These are phyloP conservation scores for Podocnemis expansa DNA, from an alignment of 2,113 vertebrate species.

Conservation along the genomic window DNA sequence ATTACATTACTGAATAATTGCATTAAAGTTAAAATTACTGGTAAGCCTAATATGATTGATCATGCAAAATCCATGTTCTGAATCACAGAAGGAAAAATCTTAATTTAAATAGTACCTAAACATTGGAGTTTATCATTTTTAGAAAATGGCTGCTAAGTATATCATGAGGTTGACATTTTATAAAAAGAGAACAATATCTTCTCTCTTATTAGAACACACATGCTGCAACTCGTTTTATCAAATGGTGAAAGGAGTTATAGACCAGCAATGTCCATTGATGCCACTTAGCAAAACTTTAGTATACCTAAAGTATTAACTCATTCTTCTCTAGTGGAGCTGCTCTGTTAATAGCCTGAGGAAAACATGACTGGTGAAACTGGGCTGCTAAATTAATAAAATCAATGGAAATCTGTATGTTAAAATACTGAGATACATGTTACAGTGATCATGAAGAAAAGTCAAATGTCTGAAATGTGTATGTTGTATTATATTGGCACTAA, in stretches of 20 bases:
- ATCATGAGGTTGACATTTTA: background rate
- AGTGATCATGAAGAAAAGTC: background rate
- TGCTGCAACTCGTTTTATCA: background rate
- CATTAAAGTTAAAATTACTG: slow-evolving; percentile 13
- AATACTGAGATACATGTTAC: background rate
- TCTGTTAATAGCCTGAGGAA: background rate
- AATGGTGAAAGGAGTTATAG: background rate
- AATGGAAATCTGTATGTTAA: background rate
- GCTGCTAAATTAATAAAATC: background rate
- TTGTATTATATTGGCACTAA: slow-evolving; percentile 28
- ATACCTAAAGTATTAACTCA: background rate
- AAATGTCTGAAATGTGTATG: slow-evolving; percentile 14
- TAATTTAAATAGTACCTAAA: background rate
- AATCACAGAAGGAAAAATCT: background rate
- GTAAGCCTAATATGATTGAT: background rate
- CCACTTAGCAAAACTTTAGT: background rate
- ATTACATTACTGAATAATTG: slow-evolving; percentile 3
- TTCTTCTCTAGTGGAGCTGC: background rate
- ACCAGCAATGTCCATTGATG: background rate
- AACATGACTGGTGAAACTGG: background rate
- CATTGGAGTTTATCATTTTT: background rate
- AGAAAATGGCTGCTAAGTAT: background rate
- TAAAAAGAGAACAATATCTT: background rate
- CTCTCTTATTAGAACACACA: background rate
- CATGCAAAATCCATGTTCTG: background rate